Conservation (phyloP, 2,797 vertebrate genomes). For the Poliocrania exsul region DNA sequence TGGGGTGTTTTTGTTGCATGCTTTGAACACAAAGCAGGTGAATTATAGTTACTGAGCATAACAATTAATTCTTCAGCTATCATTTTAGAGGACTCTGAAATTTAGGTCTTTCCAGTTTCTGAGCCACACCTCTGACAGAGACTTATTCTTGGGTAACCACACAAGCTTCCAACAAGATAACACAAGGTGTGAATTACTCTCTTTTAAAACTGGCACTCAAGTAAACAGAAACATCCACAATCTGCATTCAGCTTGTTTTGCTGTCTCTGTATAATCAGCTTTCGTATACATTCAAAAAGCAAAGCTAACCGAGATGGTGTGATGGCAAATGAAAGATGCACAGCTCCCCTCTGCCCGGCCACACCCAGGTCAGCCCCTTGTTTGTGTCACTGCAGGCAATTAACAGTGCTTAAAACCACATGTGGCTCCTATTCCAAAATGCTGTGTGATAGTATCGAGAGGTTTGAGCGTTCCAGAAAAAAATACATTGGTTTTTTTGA, state of each 20-base stretch:
- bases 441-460: background rate
- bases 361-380: background rate
- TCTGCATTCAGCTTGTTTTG: background rate
- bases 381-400: conserved; percentile 33
- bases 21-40: background rate
- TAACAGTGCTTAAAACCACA: conserved; percentile 29
- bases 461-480: background rate
- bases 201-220: background rate
- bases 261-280: background rate
- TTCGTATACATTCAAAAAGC: background rate
- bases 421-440: background rate
- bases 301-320: rapidly evolving
- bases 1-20: background rate
- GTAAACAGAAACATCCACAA: background rate
- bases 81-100: background rate
- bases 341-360: background rate
- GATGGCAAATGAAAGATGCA: background rate
- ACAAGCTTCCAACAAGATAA: background rate
- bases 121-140: background rate
- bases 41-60: background rate
- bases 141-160: background rate
- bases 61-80: background rate
- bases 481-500: background rate
- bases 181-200: background rate
- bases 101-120: background rate